Conservation (phyloP, 1,140 invertebrate species). For the Cheumatopsyche charites region DNA sequence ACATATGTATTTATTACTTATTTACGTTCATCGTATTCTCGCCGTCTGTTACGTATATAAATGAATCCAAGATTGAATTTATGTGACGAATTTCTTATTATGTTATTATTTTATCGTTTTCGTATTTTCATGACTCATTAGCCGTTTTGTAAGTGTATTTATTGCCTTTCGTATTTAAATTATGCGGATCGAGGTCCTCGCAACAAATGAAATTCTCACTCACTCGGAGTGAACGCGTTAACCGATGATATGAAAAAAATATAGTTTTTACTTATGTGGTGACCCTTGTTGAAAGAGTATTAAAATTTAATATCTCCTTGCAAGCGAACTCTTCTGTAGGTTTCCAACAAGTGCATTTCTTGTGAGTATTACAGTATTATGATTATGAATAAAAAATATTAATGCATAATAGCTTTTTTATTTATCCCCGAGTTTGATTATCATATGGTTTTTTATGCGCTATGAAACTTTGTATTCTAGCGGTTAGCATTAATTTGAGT, state of each 20-base stretch:
- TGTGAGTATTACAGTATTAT: constrained; percentile 88
- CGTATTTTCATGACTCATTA: constrained; percentile 47
- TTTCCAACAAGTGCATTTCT: constrained; percentile 87
- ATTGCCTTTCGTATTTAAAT: constrained; percentile 45
- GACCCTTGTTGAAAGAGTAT: constrained; percentile 48
- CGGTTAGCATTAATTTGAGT: too few species aligned
- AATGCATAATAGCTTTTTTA: background rate
- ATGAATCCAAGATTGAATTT: constrained; percentile 49
- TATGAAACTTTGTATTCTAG: too few species aligned
- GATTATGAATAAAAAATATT: constrained; percentile 56
- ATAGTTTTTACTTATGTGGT: constrained; percentile 45
- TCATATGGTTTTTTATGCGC: too few species aligned
- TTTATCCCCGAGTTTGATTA: too few species aligned
- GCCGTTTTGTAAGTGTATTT: constrained; percentile 48
- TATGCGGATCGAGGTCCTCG: constrained; percentile 46
- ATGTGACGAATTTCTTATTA: constrained; percentile 46
- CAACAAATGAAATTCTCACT: constrained; percentile 38
- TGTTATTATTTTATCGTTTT: constrained; percentile 36
- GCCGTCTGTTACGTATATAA: constrained; percentile 44
- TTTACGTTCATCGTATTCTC: constrained; percentile 34
- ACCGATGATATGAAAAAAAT: constrained; percentile 42
- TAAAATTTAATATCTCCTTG: constrained; percentile 46
- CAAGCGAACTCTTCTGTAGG: constrained; percentile 78
- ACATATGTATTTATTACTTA: constrained; percentile 18
- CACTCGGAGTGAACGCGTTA: constrained; percentile 39